These are phyloP conservation scores for Lysandra bellargus DNA, from an alignment of 2,888 invertebrate genomes.

Conservation along the genomic window DNA sequence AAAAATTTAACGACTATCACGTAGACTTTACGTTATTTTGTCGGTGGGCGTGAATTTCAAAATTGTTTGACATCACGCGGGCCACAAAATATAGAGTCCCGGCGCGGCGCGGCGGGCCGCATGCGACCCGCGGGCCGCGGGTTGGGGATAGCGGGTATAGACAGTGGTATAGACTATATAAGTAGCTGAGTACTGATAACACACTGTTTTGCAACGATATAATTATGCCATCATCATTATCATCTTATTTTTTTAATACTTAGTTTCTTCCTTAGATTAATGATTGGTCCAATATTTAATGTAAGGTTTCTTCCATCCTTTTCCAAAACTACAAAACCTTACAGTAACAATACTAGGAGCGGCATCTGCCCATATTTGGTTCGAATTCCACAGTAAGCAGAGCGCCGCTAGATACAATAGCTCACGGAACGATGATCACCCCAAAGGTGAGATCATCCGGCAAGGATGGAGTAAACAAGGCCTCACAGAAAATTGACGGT, in stretches of 20 bases:
- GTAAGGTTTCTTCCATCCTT: neutral
- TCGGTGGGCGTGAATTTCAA: too few species aligned
- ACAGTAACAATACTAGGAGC: constrained; percentile 47
- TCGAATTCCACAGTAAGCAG: constrained; percentile 61
- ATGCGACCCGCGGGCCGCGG: too few species aligned
- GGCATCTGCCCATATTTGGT: constrained; percentile 65
- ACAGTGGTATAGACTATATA: too few species aligned
- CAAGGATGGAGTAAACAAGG: neutral
- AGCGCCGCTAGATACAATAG: constrained; percentile 49
- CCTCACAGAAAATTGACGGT: neutral
- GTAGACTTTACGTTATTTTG: too few species aligned
- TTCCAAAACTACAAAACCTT: neutral
- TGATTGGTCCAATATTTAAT: neutral
- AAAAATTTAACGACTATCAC: too few species aligned
- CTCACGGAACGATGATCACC: constrained; percentile 49
- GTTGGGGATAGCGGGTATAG: too few species aligned
- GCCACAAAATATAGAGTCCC: too few species aligned
- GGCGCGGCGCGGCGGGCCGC: too few species aligned
- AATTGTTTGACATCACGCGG: too few species aligned
- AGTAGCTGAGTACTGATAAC: too few species aligned
- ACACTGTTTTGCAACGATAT: too few species aligned
- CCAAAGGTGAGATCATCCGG: too few species aligned
- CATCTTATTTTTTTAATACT: neutral
- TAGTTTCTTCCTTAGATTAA: neutral
- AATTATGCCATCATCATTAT: neutral